Conservation (phyloP, 2,888 invertebrate species). For the Saturnia japonica region DNA sequence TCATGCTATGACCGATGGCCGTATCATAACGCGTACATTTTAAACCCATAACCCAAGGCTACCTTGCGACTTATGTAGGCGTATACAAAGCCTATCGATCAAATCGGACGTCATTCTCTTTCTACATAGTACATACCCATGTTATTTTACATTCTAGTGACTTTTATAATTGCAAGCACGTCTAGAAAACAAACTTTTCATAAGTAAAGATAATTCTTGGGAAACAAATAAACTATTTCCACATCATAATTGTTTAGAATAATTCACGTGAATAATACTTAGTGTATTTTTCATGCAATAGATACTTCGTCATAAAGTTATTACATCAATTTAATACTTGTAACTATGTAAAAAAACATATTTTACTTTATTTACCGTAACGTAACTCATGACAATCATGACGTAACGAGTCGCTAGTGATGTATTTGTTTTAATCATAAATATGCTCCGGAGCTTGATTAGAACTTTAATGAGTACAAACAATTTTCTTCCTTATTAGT, state of each 20-base stretch:
- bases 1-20: conserved; percentile 50
- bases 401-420: background rate
- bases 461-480: background rate
- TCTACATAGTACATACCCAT: conserved; percentile 8
- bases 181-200: background rate
- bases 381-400: too few relatives aligned
- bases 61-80: conserved; percentile 34
- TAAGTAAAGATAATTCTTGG: background rate
- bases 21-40: conserved; percentile 48
- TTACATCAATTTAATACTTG: background rate
- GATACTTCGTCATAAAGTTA: too few relatives aligned
- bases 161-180: background rate
- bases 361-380: background rate
- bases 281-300: too few relatives aligned
- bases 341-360: background rate
- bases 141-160: conserved; percentile 3
- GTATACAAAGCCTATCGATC: conserved; percentile 43
- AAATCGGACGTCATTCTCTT: conserved; percentile 34
- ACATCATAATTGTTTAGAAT: too few relatives aligned
- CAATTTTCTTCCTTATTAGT: background rate
- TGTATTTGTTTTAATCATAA: background rate
- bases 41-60: conserved; percentile 45
- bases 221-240: background rate
- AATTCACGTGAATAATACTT: too few relatives aligned
- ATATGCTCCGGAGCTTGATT: too few relatives aligned